Evolutionary conservation across 2,888 invertebrate genomes (phyloP), one percentile per base, ranked within the genome.

Genomic region (Nomada ruficornis): DNA sequence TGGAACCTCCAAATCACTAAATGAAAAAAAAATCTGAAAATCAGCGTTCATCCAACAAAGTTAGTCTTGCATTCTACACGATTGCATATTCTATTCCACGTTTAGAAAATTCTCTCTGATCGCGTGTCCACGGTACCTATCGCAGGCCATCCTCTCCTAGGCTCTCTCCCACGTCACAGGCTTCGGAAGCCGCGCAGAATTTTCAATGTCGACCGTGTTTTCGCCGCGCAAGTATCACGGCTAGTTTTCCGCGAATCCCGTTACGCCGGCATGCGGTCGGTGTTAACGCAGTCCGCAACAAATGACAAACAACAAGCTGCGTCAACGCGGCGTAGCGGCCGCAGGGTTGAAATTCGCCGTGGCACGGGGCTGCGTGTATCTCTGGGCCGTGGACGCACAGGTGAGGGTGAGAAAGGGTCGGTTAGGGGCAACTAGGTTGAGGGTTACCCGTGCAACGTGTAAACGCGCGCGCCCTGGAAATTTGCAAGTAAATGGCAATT

Each of bases 401-500:
- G 65, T 36, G 29, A n/a, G 42, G 60, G 54, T 15, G 77, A 60
- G 73, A 54, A 60, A 42, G 63, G 60, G 23, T 4, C 10, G 9
- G 29, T 5, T 5, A 23, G 42, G 42, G 50, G 50, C 54, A 62
- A 15, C 55, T 74, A 73, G 62, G 75, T 60, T 69, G 84, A 80
- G 86, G 87, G 86, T 89, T 84, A 85, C 47, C 68, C 79, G 44
- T 75, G 85, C 77, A 77, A 85, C 89, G 89, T 89, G 91, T 89
- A 91, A 91, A 91, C 89, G 90, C 85, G 83, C 84, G 87, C 82
- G 54, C 84, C 85, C 83, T 90, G 89, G 90, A 93, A 92, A 93
- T 93, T 93, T 93, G 91, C 93, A 92, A 92, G 93, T 93, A 92
- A 93, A 93, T 92, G 92, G 92, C 93, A 92, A 93, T 93, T 92